A percentile compares a stretch with the other conserved stretches of the same genome.
These are phyloP conservation scores for Myotis yumanensis DNA, from an alignment of 2,113 vertebrate genomes.

Conservation along the genomic window DNA sequence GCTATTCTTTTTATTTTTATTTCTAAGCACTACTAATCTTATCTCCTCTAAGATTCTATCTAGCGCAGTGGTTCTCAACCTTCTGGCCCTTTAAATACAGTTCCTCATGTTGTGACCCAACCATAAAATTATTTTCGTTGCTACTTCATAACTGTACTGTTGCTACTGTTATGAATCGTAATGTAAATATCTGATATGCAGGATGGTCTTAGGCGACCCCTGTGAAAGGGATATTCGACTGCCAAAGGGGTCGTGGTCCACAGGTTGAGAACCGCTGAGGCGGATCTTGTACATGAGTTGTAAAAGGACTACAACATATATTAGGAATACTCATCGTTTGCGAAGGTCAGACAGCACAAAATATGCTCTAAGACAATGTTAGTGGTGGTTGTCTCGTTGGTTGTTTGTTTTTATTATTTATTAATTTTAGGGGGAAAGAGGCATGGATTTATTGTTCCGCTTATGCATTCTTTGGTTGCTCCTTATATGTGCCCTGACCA, in stretches of 20 bases:
- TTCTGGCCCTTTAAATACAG: too few species aligned
- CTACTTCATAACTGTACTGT: too few species aligned
- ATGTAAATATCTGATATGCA: too few species aligned
- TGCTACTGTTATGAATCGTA: too few species aligned
- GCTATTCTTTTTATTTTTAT: background rate
- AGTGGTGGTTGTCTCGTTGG: background rate
- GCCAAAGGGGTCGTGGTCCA: too few species aligned
- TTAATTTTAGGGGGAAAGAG: too few species aligned
- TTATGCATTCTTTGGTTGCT: background rate
- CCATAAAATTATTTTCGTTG: too few species aligned
- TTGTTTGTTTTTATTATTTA: background rate
- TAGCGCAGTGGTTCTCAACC: too few species aligned
- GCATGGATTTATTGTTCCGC: background rate
- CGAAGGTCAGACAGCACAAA: background rate
- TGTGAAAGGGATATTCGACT: too few species aligned
- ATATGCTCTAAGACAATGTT: background rate
- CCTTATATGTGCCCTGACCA: background rate
- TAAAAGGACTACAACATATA: background rate
- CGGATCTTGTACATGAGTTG: background rate
- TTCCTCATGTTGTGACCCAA: too few species aligned
- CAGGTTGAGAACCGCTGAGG: too few species aligned
- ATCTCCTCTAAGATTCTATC: background rate
- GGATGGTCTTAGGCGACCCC: too few species aligned
- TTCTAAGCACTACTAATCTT: background rate
- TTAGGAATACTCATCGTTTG: background rate